Base-by-base conservation (phyloP, 2,113 vertebrate species). In the Aspidoscelis tigris region DNA sequence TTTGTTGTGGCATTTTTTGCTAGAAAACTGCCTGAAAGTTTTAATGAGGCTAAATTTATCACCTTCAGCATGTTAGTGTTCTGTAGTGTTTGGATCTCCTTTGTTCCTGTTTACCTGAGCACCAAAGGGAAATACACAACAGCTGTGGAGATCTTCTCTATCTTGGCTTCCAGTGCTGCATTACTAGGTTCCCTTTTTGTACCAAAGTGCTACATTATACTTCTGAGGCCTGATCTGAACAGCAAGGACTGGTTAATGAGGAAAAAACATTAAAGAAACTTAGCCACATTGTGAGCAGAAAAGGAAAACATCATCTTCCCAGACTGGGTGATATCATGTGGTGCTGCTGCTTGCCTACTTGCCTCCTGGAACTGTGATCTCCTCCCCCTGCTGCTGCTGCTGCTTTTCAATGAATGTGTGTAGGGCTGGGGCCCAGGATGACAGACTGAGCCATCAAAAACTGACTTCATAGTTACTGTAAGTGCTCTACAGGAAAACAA, bases 121-220 rank as follows among this genome's bases (percentile, higher is more conserved):
- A n/a, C 81, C n/a, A 81, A 80, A 69, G 77, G 84, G 2, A 88
- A 88, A 68, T 84, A 86, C 47, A 82, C 69, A 47, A 85, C 82
- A 1, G 81, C 81, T 14, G 39, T 91, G 76, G 86, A 92, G 84
- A 71, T 90, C 61, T 90, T 90, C 86, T 87, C 87, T 26, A 88
- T 90, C 41, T 44, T 88, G 75, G 39, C 70, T 2, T 90, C 88
- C 22, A 89, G 72, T 33, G 87, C 78, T 84, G 84, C 77, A 24
- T 53, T 91, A 73, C 78, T 89, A 3, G 20, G 24, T 43, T 90
- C 81, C 12, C 90, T 88, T 71, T 90, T 90, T 85, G 53, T 85
- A 21, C 86, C 88, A 12, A 92, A 92, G 64, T 81, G 78, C 39
- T 90, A 78, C 7, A 72, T 89, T 76, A 81, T 90, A 77, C 66